phyloP scores from a whole-genome alignment of 92 coral and sea anemone genomes.

The Metridium senile region DNA sequence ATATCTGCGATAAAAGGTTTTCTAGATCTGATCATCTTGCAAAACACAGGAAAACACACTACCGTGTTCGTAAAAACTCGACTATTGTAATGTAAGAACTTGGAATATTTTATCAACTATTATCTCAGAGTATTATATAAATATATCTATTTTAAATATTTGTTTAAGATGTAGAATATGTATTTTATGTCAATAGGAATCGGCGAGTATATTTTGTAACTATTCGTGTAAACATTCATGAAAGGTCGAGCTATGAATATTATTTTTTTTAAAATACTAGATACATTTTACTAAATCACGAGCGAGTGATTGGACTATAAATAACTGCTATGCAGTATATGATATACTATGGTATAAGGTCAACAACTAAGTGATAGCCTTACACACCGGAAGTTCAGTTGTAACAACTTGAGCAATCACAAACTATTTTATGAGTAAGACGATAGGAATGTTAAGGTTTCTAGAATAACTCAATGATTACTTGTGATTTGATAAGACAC shows the following conservation, averaged over 20 bases:
- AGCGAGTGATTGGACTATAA: background rate
- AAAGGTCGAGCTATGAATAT: background rate
- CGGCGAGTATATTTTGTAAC: constrained; percentile 6
- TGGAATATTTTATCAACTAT: constrained; percentile 18
- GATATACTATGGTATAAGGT: background rate
- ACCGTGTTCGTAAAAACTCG: constrained; percentile 87
- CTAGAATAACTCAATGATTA: background rate
- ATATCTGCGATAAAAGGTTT: constrained; percentile 86
- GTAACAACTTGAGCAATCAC: constrained; percentile 13
- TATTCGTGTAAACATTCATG: constrained; percentile 6
- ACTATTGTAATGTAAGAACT: constrained; percentile 37
- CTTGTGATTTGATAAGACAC: background rate
- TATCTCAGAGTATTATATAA: constrained; percentile 26
- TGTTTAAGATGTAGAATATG: constrained; percentile 37
- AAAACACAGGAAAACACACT: constrained; percentile 87
- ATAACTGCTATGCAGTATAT: constrained; percentile 30
- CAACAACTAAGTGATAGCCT: constrained; percentile 10
- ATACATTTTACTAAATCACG: constrained; percentile 5
- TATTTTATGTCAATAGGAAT: constrained; percentile 40
- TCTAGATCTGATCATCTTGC: constrained; percentile 91
- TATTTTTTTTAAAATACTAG: constrained; percentile 6
- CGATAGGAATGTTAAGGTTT: constrained; percentile 16
- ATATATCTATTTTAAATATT: constrained; percentile 19
- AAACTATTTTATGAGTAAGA: constrained; percentile 25
- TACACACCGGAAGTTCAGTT: constrained; percentile 9